A percentile compares a stretch with the other conserved stretches of the same genome.
Conservation (phyloP, 2,113 vertebrate species). For the Phodopus roborovskii region DNA sequence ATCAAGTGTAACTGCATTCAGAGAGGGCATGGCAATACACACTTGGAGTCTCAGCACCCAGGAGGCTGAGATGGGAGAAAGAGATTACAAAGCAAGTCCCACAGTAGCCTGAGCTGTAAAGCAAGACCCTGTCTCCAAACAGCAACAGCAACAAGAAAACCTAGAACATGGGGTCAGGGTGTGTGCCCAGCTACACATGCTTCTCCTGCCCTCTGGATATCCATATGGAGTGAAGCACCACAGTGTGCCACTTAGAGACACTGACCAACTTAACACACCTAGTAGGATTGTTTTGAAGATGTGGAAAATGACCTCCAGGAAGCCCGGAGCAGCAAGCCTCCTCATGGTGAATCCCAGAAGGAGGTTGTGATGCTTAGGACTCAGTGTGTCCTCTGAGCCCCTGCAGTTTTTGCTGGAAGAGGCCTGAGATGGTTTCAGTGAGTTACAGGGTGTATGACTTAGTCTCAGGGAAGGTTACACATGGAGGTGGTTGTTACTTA, state of each 20-base stretch:
- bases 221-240: neutral
- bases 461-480: neutral
- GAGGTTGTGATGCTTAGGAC: neutral
- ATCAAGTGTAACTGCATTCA: neutral
- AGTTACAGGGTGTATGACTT: neutral
- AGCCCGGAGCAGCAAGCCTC: neutral
- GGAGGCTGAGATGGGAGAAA: neutral
- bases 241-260: neutral
- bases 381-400: neutral
- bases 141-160: neutral
- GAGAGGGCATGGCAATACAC: no score
- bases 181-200: neutral
- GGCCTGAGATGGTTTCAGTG: neutral
- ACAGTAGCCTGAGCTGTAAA: neutral
- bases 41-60: neutral
- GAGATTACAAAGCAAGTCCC: neutral
- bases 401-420: constrained; percentile 13
- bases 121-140: neutral
- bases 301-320: neutral
- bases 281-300: neutral
- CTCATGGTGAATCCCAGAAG: neutral
- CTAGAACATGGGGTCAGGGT: neutral
- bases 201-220: neutral
- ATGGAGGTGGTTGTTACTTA: neutral
- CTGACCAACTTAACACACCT: neutral